A percentile compares a stretch with the other conserved stretches of the same genome.
phyloP scores from a whole-genome alignment of 2,888 invertebrate genomes.

The Hypselothyrea guttata region DNA sequence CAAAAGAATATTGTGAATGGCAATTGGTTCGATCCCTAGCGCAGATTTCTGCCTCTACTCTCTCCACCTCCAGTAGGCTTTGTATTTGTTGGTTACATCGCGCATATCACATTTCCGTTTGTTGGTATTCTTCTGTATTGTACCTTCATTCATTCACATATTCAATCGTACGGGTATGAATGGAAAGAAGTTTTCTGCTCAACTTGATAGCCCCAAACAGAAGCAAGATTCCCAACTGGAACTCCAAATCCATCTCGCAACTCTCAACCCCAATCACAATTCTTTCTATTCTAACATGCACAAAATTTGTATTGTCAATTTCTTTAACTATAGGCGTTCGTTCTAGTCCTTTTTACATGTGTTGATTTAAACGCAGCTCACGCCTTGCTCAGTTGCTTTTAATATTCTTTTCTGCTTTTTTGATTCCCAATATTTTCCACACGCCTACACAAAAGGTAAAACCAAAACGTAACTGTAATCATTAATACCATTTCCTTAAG shows the following conservation, averaged over 20 bases:
- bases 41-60: neutral
- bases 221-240: slow-evolving; percentile 8
- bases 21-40: slow-evolving; percentile 56
- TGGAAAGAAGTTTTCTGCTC: slow-evolving; percentile 73
- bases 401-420: slow-evolving; percentile 26
- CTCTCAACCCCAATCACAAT: slow-evolving; percentile 15
- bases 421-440: slow-evolving; percentile 69
- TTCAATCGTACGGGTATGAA: slow-evolving; percentile 49
- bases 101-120: slow-evolving; percentile 76
- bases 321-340: slow-evolving; percentile 45
- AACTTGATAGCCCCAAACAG: slow-evolving; percentile 69
- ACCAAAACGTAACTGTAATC: slow-evolving; percentile 30
- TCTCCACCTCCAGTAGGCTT: slow-evolving; percentile 54
- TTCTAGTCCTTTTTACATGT: slow-evolving; percentile 8
- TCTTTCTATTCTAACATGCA: slow-evolving; percentile 41
- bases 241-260: slow-evolving; percentile 3
- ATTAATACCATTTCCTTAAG: slow-evolving; percentile 43
- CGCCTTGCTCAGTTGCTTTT: slow-evolving; percentile 49
- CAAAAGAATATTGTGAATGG: slow-evolving; percentile 34
- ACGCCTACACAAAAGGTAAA: slow-evolving; percentile 69
- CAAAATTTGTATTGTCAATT: slow-evolving; percentile 60
- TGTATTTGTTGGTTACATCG: slow-evolving; percentile 58
- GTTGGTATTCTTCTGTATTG: slow-evolving; percentile 68
- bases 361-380: slow-evolving; percentile 69
- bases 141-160: slow-evolving; percentile 45